phyloP scores from a whole-genome alignment of 2,888 invertebrate genomes.

The Acronicta leporina region DNA sequence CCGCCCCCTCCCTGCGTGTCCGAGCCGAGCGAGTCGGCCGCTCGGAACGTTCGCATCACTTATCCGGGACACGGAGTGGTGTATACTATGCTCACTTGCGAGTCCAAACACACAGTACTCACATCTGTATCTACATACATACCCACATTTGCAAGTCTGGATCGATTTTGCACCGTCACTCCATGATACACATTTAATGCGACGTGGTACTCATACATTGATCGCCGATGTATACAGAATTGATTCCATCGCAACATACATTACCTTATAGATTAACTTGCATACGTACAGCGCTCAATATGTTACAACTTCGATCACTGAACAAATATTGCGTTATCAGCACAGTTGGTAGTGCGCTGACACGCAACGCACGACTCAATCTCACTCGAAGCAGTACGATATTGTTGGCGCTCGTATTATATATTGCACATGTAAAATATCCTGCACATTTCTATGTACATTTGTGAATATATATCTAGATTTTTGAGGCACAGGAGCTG shows the following conservation, averaged over 20 bases:
- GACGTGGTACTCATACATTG: slow-evolving; percentile 62
- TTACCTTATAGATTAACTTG: slow-evolving; percentile 59
- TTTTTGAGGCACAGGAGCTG: slow-evolving; percentile 82
- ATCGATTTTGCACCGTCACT: slow-evolving; percentile 91
- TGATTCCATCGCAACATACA: slow-evolving; percentile 60
- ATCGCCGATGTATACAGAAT: slow-evolving; percentile 61
- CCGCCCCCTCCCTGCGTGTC: slow-evolving; percentile 73
- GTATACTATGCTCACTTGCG: slow-evolving; percentile 78
- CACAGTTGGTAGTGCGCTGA: slow-evolving; percentile 50
- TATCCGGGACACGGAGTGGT: slow-evolving; percentile 74
- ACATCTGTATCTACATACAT: slow-evolving; percentile 67
- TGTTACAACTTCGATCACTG: slow-evolving; percentile 80
- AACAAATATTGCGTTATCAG: slow-evolving; percentile 59
- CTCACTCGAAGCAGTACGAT: slow-evolving; percentile 74
- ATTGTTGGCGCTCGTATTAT: slow-evolving; percentile 76
- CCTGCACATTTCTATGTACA: slow-evolving; percentile 73
- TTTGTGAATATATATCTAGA: slow-evolving; percentile 69
- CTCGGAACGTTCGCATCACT: slow-evolving; percentile 66
- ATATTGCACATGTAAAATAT: slow-evolving; percentile 82
- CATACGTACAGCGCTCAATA: slow-evolving; percentile 77
- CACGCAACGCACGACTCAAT: slow-evolving; percentile 62
- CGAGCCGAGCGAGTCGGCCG: slow-evolving; percentile 54
- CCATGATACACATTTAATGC: slow-evolving; percentile 78
- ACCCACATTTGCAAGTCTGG: slow-evolving; percentile 81
- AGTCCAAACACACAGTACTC: slow-evolving; percentile 75